Base-by-base conservation (phyloP, 2,113 vertebrate genomes). In the Dipodomys ordii region DNA sequence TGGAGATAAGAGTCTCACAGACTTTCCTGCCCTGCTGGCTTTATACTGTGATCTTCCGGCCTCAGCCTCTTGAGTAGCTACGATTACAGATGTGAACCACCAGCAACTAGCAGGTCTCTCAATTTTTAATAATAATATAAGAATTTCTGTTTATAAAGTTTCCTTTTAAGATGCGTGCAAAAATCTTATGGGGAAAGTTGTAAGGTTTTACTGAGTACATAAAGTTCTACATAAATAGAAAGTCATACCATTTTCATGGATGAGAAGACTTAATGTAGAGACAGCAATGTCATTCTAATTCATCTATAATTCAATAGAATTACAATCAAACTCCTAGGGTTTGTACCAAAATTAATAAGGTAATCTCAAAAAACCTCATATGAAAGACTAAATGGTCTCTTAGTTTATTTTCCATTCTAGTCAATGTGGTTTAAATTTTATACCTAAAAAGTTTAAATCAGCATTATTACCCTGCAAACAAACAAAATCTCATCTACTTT, bases 291-390 rank as follows among this genome's bases (percentile, higher is more conserved):
- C 49, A 85, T 80, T 35, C 32, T 65, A 92, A 88, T 86, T 91
- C 89, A 92, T 73, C 5, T 87, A 35, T 77, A 87, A 92, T 87
- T 94, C 25, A 77, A 62, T 74, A 49, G 2, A 74, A 83, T 90
- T 87, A 44, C 49, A 49, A 49, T 49, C n/a, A 86, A 90, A 79
- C 62, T 18, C 3, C 46, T 46, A 72, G 35, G 27, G 18, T 88
- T 91, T 72, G 49, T 25, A 85, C 28, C 72, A 69, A 73, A 73
- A 90, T 73, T 90, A 89, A 93, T 10, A 88, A 86, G 44, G 20
- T 73, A 32, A 69, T 83, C 44, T 25, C 87, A 71, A 62, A 71
- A 92, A 49, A 49, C 49, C 82, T 83, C 35, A 83, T 68, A 79
- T 49, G 67, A 62, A 87, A 90, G 44, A 82, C 83, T 46, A 86